phyloP scores from a whole-genome alignment of 1,140 invertebrate genomes.

The Saccostrea cuccullata region DNA sequence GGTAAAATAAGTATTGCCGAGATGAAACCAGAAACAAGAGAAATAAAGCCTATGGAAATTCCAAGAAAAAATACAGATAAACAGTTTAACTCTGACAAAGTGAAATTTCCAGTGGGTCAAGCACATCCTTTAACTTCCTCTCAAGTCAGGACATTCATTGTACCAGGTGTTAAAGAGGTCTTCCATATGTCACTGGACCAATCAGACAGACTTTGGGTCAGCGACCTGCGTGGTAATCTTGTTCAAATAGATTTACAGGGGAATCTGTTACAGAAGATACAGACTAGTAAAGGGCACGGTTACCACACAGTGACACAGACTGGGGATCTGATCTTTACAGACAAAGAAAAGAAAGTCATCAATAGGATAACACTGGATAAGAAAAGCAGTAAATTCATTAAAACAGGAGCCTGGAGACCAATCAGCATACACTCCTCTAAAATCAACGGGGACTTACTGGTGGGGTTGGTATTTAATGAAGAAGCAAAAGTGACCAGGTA shows the following conservation, averaged over 20 bases:
- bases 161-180: neutral
- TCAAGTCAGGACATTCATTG: neutral
- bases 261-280: neutral
- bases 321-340: too few species aligned
- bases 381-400: neutral
- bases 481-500: neutral
- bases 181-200: neutral
- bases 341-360: too few species aligned
- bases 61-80: neutral
- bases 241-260: neutral
- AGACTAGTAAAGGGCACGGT: neutral
- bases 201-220: neutral
- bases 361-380: neutral
- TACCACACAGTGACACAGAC: neutral
- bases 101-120: too few species aligned
- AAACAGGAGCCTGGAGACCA: neutral
- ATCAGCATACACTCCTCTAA: neutral
- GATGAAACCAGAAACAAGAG: neutral
- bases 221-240: neutral
- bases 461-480: neutral
- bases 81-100: neutral
- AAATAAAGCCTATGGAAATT: neutral
- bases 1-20: neutral
- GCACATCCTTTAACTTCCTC: neutral
- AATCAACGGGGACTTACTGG: neutral